Evolutionary conservation across 2,113 vertebrate species (phyloP), one percentile per base, ranked within the genome.

Genomic region (Platichthys flesus): DNA sequence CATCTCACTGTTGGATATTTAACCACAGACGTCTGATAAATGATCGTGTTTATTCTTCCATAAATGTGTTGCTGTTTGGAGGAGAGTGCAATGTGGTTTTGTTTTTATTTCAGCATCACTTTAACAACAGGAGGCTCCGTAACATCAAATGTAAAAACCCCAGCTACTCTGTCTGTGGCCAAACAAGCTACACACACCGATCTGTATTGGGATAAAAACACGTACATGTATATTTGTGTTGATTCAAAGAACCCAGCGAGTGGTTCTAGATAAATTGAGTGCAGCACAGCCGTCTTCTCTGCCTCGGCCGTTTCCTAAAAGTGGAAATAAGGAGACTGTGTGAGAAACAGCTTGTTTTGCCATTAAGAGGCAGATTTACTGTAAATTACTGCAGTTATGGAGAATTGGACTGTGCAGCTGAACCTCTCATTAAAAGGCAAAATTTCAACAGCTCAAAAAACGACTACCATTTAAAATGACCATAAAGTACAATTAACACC

Each of bases 161-260:
- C 64, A 56, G 3, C 61, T 51, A 23, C 23, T 21, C 20, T 37
- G 23, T 70, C 55, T 49, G 57, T 10, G 35, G 58, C 23, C 49
- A 63, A 81, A 52, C 57, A 61, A 45, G 58, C n/a, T 79, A 13
- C 60, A 76, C 68, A 63, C 60, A 49, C 68, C 58, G 59, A 71
- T 63, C 63, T 70, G 76, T 85, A 73, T 72, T 55, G 58, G 72
- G 66, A 42, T 69, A 67, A 66, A 63, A 62, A 40, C 51, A n/a
- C 75, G 6, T 31, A 31, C 31, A 5, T 28, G 18, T 55, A 64
- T 66, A 85, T 77, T 85, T 82, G 2, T 28, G 16, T 66, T 67
- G 55, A 58, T 75, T 78, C 63, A 3, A 49, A 59, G 18, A 63
- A 80, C 62, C 61, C 65, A 77, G 66, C 24, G 12, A 76, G 82